Evolutionary conservation across 2,113 vertebrate genomes (phyloP), one percentile per base, ranked within the genome.

Genomic region (Ictidomys tridecemlineatus): DNA sequence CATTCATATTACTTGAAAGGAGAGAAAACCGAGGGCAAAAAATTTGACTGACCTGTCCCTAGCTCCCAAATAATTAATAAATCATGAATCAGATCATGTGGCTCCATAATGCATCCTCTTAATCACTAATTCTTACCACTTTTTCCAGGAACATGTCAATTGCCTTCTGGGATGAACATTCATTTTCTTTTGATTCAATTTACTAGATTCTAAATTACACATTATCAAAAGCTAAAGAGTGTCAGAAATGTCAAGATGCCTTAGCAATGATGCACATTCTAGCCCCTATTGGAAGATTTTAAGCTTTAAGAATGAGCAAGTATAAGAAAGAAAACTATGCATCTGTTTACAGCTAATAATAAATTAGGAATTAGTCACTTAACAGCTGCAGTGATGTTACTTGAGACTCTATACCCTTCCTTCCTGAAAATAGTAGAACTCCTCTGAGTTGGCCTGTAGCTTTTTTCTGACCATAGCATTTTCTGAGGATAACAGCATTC

Each of bases 291-390:
- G 48, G 65, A 74, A 91, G 30, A 79, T 73, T 79, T 70, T 86
- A 20, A 85, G 20, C 16, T n/a, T 80, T 82, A 89, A 85, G 83
- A 89, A 85, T 13, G 28, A 94, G 17, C 20, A 93, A 83, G 63
- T 4, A 48, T 69, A 26, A 73, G 28, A 65, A 65, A 79, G 48
- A n/a, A 94, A 74, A 82, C 56, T 80, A 10, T 63, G 67, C 45
- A 8, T 88, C 28, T 67, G 45, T 69, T 82, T 80, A 24, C 22
- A 90, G 79, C n/a, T 94, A 93, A 87, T 30, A 74, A 37, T 93
- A 45, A 89, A 80, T 85, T 73, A 72, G 1, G 1, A 74, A 6
- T 69, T 48, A 67, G 13, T 80, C 17, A 83, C 56, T 84, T 92
- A 39, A 2, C 39, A 79, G 34, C 53, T 61, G 30, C 28, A 53